Evolutionary conservation across 2,888 invertebrate genomes (phyloP), one percentile per base, ranked within the genome.

Genomic region (Hedychridium roseum): DNA sequence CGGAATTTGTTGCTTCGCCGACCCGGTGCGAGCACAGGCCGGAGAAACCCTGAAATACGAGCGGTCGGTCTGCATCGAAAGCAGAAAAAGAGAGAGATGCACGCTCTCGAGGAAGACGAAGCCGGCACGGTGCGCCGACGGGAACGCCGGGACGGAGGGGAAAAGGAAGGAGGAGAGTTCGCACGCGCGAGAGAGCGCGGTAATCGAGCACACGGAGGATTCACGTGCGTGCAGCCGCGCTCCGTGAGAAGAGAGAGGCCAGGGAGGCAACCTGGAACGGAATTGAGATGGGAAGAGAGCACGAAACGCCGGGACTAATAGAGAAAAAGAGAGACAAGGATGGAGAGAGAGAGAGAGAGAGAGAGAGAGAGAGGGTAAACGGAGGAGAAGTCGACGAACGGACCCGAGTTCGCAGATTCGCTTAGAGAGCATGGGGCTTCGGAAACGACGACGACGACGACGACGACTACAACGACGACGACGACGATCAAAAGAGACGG

Each of bases 121-220:
- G 80, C 78, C 70, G 80, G 80, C 71, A 73, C 61, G 66, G 73
- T 74, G 78, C 76, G 64, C 61, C 64, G 71, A 72, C 76, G 60
- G 68, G 74, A 79, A 80, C 31, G 56, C 41, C 30, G 53, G 31
- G 52, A 48, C 48, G 49, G 26, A 12, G 16, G 15, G 17, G 7
- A 34, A 7, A 15, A 3, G 39, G 27, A 35, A 30, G 36, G 18
- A 42, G 14, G 32, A 42, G 31, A 43, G 45, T 28, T 35, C 14
- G 40, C 27, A 37, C 32, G 42, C 27, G 40, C 37, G 17, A 9
- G 44, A 31, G 34, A 23, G 34, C n/a, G 30, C 41, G 61, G 58
- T 69, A 67, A 69, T 69, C 66, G 66, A 59, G 66, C 63, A 68
- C 58, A 68, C 71, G 68, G 64, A 66, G 68, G 64, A 66, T 68